Evolutionary conservation across 92 coral and sea anemone genomes (phyloP).

Genomic region (Palythoa heliodiscus): DNA sequence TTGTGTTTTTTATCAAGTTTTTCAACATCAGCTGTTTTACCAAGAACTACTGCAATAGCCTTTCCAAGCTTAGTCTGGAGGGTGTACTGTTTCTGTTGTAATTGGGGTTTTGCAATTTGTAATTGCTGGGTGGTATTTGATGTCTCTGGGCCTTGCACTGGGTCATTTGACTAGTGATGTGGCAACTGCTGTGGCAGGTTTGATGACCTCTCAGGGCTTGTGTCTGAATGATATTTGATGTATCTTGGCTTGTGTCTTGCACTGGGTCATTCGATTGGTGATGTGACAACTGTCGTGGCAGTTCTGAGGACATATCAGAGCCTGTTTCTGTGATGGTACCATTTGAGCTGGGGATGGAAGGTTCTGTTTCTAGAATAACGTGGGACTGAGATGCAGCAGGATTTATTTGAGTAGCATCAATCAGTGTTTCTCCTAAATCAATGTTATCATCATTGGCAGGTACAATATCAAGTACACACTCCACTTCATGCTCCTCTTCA

Average conservation of each 20-base stretch:
- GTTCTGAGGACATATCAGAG: neutral
- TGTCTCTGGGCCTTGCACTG: neutral
- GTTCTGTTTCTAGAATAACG: neutral
- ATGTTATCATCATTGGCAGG: neutral
- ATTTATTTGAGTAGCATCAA: neutral
- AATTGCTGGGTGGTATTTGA: neutral
- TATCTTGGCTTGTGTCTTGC: neutral
- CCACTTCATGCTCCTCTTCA: neutral
- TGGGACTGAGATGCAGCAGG: neutral
- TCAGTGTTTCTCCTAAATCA: conserved; percentile 7
- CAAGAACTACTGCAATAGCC: conserved; percentile 28
- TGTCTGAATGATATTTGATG: neutral
- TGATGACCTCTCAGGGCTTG: neutral
- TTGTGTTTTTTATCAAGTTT: conserved; percentile 4
- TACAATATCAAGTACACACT: too few species aligned
- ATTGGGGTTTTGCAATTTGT: neutral
- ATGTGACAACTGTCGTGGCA: neutral
- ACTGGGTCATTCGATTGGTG: neutral
- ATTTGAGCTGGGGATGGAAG: neutral
- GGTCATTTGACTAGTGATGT: neutral
- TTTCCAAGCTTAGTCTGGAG: too few species aligned
- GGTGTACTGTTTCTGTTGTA: too few species aligned
- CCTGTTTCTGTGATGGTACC: neutral
- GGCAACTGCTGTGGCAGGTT: neutral
- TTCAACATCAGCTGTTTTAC: conserved; percentile 4